These are phyloP conservation scores for Tetanocera ferruginea DNA, from an alignment of 2,888 invertebrate species.

Conservation along the genomic window DNA sequence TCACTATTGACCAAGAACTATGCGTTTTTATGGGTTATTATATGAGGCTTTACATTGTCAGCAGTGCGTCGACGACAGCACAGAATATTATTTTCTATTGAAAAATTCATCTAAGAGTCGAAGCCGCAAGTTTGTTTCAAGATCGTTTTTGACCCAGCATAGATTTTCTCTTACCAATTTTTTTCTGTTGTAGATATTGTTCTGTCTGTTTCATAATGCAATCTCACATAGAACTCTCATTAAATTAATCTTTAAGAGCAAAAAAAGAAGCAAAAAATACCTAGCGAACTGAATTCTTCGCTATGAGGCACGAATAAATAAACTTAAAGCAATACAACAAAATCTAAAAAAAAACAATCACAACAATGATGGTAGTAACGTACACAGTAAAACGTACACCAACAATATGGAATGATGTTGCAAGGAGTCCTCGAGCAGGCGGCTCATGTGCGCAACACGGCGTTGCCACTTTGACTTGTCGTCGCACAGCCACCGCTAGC, in stretches of 20 bases:
- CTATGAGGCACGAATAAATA: slow-evolving; percentile 54
- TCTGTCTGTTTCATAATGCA: slow-evolving; percentile 7
- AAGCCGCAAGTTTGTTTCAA: background rate
- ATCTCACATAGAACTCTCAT: slow-evolving; percentile 29
- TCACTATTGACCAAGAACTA: too few species aligned
- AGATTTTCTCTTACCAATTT: background rate
- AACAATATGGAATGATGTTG: slow-evolving; percentile 45
- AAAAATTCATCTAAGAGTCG: background rate
- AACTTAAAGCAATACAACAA: slow-evolving; percentile 9
- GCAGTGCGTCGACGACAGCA: background rate
- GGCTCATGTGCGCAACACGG: slow-evolving; percentile 25
- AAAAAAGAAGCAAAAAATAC: slow-evolving; percentile 47
- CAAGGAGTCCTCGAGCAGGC: slow-evolving; percentile 36
- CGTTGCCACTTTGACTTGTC: slow-evolving; percentile 23
- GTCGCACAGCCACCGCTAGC: slow-evolving; percentile 45
- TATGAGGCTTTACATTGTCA: background rate
- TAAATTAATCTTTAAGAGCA: slow-evolving; percentile 17
- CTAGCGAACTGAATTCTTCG: slow-evolving; percentile 54
- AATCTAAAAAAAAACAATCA: background rate
- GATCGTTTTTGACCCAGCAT: background rate
- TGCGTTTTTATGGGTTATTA: too few species aligned
- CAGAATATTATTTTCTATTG: background rate
- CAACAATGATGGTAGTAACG: background rate
- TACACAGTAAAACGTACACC: slow-evolving; percentile 42
- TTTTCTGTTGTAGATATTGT: background rate